phyloP scores from a whole-genome alignment of 2,888 invertebrate species.

The Leucozona laternaria region DNA sequence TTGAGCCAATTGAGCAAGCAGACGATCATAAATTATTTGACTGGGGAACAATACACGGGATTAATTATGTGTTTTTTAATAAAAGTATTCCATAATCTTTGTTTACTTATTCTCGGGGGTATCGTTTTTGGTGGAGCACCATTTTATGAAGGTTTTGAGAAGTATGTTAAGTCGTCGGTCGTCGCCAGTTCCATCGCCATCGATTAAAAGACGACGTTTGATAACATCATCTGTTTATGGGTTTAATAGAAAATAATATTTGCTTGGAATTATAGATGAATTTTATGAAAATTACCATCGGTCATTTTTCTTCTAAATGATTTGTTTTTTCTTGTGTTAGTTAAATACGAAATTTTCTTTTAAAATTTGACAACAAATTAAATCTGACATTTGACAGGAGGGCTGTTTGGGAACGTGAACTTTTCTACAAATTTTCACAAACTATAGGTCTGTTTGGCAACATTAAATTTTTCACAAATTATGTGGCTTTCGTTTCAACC shows the following conservation, averaged over 20 bases:
- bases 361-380: slow-evolving; percentile 39
- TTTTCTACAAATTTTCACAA: too few relatives aligned
- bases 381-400: not conserved
- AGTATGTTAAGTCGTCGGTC: slow-evolving; percentile 94
- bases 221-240: slow-evolving; percentile 93
- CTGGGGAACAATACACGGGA: slow-evolving; percentile 82
- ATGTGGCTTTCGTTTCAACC: too few relatives aligned
- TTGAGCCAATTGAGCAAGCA: slow-evolving; percentile 92
- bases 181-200: slow-evolving; percentile 98
- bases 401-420: too few relatives aligned
- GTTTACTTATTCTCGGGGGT: slow-evolving; percentile 87
- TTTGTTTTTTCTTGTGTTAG: not conserved
- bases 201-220: slow-evolving; percentile 94
- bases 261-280: not conserved
- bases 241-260: too few relatives aligned
- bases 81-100: not conserved
- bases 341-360: not conserved
- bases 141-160: slow-evolving; percentile 92
- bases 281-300: slow-evolving; percentile 42
- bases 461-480: too few relatives aligned
- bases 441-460: too few relatives aligned
- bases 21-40: slow-evolving; percentile 89
- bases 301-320: slow-evolving; percentile 29
- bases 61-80: not conserved
- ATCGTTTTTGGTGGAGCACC: slow-evolving; percentile 88